Base-by-base conservation (phyloP, 2,888 invertebrate species). In the Athetis lepigone region DNA sequence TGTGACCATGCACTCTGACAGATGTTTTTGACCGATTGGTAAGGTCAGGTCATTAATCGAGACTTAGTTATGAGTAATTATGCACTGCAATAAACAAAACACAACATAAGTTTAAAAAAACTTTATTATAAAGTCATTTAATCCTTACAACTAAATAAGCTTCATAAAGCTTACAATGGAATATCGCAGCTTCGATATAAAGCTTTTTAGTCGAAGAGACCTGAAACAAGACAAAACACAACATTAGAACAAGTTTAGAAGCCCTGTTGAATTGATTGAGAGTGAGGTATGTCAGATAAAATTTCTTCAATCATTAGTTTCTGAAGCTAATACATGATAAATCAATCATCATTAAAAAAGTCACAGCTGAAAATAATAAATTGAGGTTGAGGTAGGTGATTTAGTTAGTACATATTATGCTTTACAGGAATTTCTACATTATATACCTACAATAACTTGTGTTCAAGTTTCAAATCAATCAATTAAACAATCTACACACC, bases 201-300 rank as follows among this genome's bases (percentile, higher is more conserved):
- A 93, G 92, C 92, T 89, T 91, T 89, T 96, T 96, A 97, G 92
- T 97, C 97, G 86, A 97, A 97, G 85, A 97, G 96, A 95, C 97
- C 96, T 96, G 96, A 87, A 96, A 95, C 92, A 95, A 92, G 89
- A 77, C 82, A 85, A 91, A 83, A 21, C 33, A 56, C 0, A 0
- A 46, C 19, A 63, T 72, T 45, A 75, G 33, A 8, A 9, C 2
- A 2, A 2, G 13, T 16, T 21, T 13, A 7, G 4, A 37, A 8
- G 18, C 13, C 0, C 0, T 6, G 0, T 7, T 5, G 2, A 8
- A 1, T 11, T 33, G 42, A 51, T 19, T 42, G 52, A 51, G 29
- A 13, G 7, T 27, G 0, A 42, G 8, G 39, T 71, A 19, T 85
- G 85, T 92, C 92, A 92, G 92, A 81, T 36, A 46, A 54, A 77